phyloP scores from a whole-genome alignment of 2,888 invertebrate genomes.

The Aelia acuminata region DNA sequence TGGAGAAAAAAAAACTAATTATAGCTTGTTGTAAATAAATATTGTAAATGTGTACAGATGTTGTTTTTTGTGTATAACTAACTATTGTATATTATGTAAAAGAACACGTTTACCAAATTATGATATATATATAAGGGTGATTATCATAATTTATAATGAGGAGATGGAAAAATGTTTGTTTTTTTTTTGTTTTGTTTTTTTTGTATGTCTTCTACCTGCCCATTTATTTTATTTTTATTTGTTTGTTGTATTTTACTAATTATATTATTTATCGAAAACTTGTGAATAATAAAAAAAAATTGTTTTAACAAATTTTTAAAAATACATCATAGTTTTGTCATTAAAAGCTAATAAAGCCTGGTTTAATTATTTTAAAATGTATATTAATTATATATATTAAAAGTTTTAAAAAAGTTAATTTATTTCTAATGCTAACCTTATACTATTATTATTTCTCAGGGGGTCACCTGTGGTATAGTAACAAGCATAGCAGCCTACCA shows the following conservation, averaged over 20 bases:
- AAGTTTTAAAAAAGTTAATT: conserved; percentile 33
- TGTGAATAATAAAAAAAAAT: conserved; percentile 43
- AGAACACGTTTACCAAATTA: conserved; percentile 53
- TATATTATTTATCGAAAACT: conserved; percentile 29
- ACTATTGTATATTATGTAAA: conserved; percentile 44
- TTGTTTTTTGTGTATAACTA: conserved; percentile 53
- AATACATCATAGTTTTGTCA: conserved; percentile 5
- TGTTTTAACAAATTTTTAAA: conserved; percentile 35
- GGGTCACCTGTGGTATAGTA: too few species aligned
- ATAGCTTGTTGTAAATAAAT: conserved; percentile 47
- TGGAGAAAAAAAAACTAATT: conserved; percentile 1
- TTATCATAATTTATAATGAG: conserved; percentile 45
- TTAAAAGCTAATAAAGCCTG: conserved; percentile 36
- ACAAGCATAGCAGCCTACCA: too few species aligned
- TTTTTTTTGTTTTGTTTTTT: conserved; percentile 13
- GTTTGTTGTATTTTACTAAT: conserved; percentile 42
- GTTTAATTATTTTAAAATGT: conserved; percentile 48
- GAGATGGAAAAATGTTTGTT: conserved; percentile 23
- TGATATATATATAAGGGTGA: conserved; percentile 49
- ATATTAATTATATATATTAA: conserved; percentile 48
- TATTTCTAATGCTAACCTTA: neutral
- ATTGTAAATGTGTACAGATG: conserved; percentile 56
- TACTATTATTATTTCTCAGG: too few species aligned
- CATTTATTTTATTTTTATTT: conserved; percentile 32
- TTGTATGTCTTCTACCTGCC: conserved; percentile 32